phyloP scores from a whole-genome alignment of 23 tunicate genomes.

The Aplidium turbinatum region DNA sequence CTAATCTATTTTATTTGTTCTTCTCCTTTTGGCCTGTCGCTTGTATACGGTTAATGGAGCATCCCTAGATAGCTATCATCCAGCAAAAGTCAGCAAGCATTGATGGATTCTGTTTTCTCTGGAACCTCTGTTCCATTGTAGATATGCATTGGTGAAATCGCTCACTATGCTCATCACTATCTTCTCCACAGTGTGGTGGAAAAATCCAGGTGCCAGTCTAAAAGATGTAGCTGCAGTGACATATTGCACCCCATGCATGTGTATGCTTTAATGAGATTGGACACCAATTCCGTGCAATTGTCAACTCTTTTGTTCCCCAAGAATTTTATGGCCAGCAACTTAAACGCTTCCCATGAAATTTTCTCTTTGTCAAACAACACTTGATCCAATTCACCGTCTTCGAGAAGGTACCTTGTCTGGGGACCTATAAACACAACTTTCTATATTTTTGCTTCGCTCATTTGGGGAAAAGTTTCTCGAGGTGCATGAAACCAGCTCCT shows the following conservation, averaged over 20 bases:
- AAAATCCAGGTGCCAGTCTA: conserved; percentile 32
- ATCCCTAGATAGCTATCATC: conserved; percentile 15
- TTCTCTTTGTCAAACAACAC: background rate
- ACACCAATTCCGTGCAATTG: conserved; percentile 15
- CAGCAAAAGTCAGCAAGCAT: conserved; percentile 36
- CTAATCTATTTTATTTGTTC: conserved; percentile 10
- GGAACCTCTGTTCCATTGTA: conserved; percentile 25
- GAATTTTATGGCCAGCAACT: conserved; percentile 24
- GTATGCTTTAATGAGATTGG: conserved; percentile 24
- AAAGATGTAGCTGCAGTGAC: conserved; percentile 33
- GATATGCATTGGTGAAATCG: conserved; percentile 28
- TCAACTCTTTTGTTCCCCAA: too few species aligned
- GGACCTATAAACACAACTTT: conserved; percentile 35
- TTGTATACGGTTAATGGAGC: conserved; percentile 14
- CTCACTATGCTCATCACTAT: conserved; percentile 22
- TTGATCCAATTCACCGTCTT: conserved; percentile 17
- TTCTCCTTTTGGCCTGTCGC: conserved; percentile 32
- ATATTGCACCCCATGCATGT: conserved; percentile 23
- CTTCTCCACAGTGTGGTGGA: conserved; percentile 35
- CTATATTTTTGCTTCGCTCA: conserved; percentile 26
- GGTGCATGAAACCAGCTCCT: conserved; percentile 34
- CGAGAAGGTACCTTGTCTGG: conserved; percentile 34
- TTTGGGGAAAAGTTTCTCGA: conserved; percentile 7
- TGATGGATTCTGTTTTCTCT: conserved; percentile 23
- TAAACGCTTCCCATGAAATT: conserved; percentile 30